Percentiles rank a stretch among this genome's conserved stretches.
Evolutionary conservation across 1,140 invertebrate genomes (phyloP).

Genomic region (Drosophila lacteicornis): DNA sequence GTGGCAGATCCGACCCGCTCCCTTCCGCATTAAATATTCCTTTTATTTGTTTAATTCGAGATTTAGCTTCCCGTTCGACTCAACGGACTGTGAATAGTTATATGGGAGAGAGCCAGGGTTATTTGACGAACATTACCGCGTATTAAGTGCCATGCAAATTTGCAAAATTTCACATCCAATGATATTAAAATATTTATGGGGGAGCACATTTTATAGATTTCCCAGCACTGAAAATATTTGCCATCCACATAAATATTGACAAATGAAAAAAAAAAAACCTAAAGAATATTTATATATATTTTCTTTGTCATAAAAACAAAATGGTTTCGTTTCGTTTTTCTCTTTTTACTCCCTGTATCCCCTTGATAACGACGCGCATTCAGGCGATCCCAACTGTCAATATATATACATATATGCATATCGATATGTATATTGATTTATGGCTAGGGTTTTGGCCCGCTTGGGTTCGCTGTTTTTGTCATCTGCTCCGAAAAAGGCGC

Average conservation of each 20-base stretch:
- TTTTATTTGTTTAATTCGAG: constrained; percentile 22
- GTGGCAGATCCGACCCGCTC: constrained; percentile 6
- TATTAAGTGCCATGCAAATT: constrained; percentile 38
- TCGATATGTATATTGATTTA: constrained; percentile 72
- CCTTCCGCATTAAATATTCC: constrained; percentile 29
- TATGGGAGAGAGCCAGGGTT: background rate
- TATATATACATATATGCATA: constrained; percentile 43
- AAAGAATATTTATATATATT: constrained; percentile 29
- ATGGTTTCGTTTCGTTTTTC: constrained; percentile 17
- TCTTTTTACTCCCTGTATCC: background rate
- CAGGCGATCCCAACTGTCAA: constrained; percentile 64
- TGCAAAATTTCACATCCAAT: constrained; percentile 15
- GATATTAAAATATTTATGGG: constrained; percentile 34
- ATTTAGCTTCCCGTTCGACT: background rate
- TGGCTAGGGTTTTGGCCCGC: constrained; percentile 15
- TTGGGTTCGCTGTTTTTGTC: constrained; percentile 30
- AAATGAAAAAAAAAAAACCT: constrained; percentile 50
- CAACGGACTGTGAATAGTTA: constrained; percentile 24
- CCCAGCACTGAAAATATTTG: constrained; percentile 28
- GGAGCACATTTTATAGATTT: constrained; percentile 35
- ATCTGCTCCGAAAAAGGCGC: constrained; percentile 26
- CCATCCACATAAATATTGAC: constrained; percentile 45
- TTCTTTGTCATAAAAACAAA: constrained; percentile 45
- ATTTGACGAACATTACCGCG: constrained; percentile 23
- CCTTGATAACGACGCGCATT: constrained; percentile 36